Conservation (phyloP, 2,797 vertebrate genomes). For the Zonotrichia albicollis region DNA sequence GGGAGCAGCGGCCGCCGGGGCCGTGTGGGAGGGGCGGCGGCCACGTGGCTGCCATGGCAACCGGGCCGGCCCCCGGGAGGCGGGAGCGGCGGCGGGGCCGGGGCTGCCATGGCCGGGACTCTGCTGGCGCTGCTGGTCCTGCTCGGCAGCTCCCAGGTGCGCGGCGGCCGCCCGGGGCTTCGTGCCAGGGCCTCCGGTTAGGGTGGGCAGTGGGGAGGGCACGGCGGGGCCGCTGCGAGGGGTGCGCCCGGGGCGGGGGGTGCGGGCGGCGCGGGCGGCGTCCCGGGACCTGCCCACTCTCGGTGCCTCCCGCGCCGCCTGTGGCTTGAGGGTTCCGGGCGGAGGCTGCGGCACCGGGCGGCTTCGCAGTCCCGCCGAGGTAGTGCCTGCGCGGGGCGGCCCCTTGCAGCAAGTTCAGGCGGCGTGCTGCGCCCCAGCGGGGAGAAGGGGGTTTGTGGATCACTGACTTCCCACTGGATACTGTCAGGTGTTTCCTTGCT, state of each 20-base stretch:
- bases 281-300: background rate
- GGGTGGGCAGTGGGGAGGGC: background rate
- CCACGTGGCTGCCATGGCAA: background rate
- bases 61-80: background rate
- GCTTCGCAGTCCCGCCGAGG: background rate
- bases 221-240: background rate
- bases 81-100: background rate
- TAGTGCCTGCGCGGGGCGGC: accelerated
- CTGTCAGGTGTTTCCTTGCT: background rate
- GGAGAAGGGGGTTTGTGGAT: accelerated
- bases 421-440: background rate
- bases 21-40: background rate
- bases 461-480: accelerated
- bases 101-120: background rate
- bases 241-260: background rate
- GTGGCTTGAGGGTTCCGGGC: background rate
- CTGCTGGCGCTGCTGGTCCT: background rate
- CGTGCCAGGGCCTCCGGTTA: background rate
- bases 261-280: background rate
- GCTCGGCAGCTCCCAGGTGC: slow-evolving; percentile 43
- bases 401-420: accelerated
- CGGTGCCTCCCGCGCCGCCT: background rate
- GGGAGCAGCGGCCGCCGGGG: background rate
- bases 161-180: background rate
- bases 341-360: background rate